phyloP scores from a whole-genome alignment of 37 sponge, comb jelly and placozoan genomes.

The Chondrosia reniformis region DNA sequence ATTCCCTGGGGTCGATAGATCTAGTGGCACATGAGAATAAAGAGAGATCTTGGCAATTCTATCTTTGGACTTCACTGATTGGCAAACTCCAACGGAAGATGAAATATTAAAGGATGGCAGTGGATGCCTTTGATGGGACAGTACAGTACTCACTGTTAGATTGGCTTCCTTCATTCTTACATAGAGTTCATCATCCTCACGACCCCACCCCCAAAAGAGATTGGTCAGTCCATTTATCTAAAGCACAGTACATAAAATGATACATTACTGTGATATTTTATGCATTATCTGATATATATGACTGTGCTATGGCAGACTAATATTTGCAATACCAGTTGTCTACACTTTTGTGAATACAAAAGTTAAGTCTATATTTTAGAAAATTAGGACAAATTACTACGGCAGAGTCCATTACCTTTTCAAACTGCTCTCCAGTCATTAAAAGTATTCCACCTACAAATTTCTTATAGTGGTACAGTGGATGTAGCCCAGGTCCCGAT shows the following conservation, averaged over 20 bases:
- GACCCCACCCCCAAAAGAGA: conserved; percentile 95
- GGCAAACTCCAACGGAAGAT: too few species aligned
- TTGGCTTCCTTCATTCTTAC: conserved; percentile 78
- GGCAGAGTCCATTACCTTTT: conserved; percentile 49
- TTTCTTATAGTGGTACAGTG: conserved; percentile 84
- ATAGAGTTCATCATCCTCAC: conserved; percentile 95
- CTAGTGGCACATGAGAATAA: conserved; percentile 18
- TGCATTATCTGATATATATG: too few species aligned
- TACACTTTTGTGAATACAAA: too few species aligned
- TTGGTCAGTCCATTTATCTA: conserved; percentile 89
- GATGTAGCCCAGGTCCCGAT: conserved; percentile 86
- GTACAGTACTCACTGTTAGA: conserved; percentile 40
- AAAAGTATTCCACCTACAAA: conserved; percentile 87
- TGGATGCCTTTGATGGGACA: neutral
- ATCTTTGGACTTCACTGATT: too few species aligned
- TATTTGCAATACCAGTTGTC: too few species aligned
- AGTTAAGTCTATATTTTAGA: too few species aligned
- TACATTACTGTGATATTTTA: too few species aligned
- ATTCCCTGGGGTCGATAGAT: conserved; percentile 71
- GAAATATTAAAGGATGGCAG: neutral
- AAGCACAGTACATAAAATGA: neutral
- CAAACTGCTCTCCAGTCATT: conserved; percentile 71
- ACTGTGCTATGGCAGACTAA: too few species aligned
- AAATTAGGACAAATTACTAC: too few species aligned
- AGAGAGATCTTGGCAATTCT: neutral